A percentile compares a stretch with the other conserved stretches of the same genome.
Evolutionary conservation across 2,888 invertebrate genomes (phyloP).

Genomic region (Xestoiulus laeticollis): DNA sequence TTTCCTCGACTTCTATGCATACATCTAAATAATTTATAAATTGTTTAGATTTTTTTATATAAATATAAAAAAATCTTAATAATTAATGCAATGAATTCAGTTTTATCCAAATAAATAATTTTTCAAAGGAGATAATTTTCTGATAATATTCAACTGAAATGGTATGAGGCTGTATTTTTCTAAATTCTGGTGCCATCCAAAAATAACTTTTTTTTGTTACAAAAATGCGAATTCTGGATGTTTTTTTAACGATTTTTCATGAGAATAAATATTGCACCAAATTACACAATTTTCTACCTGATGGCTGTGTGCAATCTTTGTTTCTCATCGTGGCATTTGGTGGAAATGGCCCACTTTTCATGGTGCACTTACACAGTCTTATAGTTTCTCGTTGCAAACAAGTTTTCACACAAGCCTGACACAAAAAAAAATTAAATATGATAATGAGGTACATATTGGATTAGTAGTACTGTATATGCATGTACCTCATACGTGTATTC

Average conservation of each 20-base stretch:
- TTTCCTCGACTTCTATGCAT: background rate
- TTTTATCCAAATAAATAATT: background rate
- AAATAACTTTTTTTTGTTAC: too few relatives aligned
- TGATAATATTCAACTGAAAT: too few relatives aligned
- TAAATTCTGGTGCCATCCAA: too few relatives aligned
- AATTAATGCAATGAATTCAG: background rate
- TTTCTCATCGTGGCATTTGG: background rate
- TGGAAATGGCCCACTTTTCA: background rate
- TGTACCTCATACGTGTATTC: conserved; percentile 12
- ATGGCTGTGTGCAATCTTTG: background rate
- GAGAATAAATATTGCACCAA: too few relatives aligned
- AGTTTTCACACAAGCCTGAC: conserved; percentile 6
- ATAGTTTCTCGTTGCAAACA: conserved; percentile 24
- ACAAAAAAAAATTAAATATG: background rate
- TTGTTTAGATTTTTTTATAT: too few relatives aligned
- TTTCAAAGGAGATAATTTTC: too few relatives aligned
- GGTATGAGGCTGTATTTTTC: too few relatives aligned
- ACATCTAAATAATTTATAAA: background rate
- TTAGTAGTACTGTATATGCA: background rate
- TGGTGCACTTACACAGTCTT: conserved; percentile 8
- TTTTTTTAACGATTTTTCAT: too few relatives aligned
- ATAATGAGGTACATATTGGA: background rate
- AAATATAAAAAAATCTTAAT: background rate
- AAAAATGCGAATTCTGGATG: too few relatives aligned
- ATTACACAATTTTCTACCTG: background rate